phyloP scores from a whole-genome alignment of 2,888 invertebrate genomes.

The Caenorhabditis macrosperma region DNA sequence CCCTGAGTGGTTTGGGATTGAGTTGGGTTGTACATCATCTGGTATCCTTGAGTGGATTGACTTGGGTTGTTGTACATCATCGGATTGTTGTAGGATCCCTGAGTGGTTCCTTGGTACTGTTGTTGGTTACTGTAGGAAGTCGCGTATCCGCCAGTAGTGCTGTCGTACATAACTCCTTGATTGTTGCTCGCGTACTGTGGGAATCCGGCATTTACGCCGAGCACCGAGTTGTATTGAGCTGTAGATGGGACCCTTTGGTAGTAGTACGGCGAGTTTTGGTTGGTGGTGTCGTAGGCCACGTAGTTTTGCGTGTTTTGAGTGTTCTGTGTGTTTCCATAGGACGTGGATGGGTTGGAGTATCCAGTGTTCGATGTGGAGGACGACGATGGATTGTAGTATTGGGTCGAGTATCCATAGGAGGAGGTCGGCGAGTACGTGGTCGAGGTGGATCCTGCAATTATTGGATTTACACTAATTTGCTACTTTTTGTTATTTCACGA shows the following conservation, averaged over 20 bases:
- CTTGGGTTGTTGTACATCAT: neutral
- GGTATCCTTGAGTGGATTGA: neutral
- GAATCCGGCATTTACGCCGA: constrained; percentile 56
- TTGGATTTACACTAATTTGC: neutral
- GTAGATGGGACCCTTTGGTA: constrained; percentile 56
- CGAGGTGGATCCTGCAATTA: constrained; percentile 25
- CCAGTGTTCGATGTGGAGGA: neutral
- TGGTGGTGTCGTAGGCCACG: constrained; percentile 43
- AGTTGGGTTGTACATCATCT: neutral
- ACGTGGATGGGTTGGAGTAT: constrained; percentile 20
- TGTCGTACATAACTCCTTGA: neutral
- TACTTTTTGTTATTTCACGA: neutral
- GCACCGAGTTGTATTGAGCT: constrained; percentile 48
- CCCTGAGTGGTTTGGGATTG: neutral
- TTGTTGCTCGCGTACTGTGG: constrained; percentile 27
- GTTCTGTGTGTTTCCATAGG: constrained; percentile 10
- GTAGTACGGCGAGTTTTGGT: constrained; percentile 49
- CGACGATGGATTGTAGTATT: constrained; percentile 44
- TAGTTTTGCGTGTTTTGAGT: constrained; percentile 24
- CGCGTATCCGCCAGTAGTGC: neutral
- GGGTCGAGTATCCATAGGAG: constrained; percentile 37
- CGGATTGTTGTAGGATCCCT: neutral
- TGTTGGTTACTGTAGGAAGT: neutral
- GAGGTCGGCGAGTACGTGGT: constrained; percentile 45
- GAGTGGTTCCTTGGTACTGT: neutral